Conservation (phyloP, 2,888 invertebrate species). For the Pogonocherus hispidulus region DNA sequence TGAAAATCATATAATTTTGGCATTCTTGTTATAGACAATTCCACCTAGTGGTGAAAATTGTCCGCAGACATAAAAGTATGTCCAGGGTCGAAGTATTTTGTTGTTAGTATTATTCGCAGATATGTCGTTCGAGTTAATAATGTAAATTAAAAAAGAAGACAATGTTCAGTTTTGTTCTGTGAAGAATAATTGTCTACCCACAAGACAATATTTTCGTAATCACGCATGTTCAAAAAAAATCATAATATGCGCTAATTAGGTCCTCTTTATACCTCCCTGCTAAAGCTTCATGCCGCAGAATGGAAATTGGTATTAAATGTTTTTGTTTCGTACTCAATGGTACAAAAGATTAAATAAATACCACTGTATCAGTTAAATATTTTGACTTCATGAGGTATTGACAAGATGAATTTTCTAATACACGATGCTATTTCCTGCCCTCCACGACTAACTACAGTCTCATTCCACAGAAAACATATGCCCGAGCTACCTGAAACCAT, state of each 20-base stretch:
- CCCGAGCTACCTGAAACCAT: background rate
- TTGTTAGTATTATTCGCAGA: background rate
- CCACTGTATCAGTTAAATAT: constrained; percentile 7
- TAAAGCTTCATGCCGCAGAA: constrained; percentile 16
- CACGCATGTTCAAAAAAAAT: constrained; percentile 1
- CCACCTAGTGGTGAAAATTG: background rate
- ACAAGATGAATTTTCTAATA: constrained; percentile 11
- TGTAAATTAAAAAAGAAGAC: background rate
- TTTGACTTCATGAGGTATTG: background rate
- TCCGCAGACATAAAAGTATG: too few relatives aligned
- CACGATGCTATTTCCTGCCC: constrained; percentile 14
- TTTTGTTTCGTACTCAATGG: constrained; percentile 9
- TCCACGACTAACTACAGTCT: constrained; percentile 13
- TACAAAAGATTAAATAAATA: constrained; percentile 15
- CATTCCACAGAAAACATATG: constrained; percentile 19
- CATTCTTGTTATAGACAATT: background rate
- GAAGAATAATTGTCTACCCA: background rate
- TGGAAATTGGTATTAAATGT: background rate
- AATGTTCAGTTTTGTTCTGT: background rate
- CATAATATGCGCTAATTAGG: background rate
- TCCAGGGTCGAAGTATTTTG: too few relatives aligned
- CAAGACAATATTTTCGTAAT: background rate
- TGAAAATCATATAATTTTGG: background rate
- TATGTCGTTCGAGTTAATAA: background rate
- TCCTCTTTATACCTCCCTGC: background rate